Conservation (phyloP, 2,888 invertebrate genomes). For the Drosophila meridionalis region DNA sequence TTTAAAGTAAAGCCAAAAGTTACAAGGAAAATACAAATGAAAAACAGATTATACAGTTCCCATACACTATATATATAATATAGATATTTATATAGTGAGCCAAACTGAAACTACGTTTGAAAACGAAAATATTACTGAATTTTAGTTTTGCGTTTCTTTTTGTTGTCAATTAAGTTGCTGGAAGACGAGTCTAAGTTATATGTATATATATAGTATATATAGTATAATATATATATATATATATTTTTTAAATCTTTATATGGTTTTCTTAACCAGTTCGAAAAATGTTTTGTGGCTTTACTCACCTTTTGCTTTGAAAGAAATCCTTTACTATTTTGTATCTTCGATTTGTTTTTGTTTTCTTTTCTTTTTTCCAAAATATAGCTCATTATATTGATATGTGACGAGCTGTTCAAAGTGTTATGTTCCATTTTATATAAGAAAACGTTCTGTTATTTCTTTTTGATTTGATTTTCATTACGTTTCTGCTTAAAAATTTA, state of each 20-base stretch:
- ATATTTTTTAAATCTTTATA: neutral
- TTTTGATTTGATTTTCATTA: slow-evolving; percentile 1
- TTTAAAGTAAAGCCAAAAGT: slow-evolving; percentile 35
- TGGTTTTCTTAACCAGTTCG: slow-evolving; percentile 22
- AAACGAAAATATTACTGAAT: slow-evolving; percentile 16
- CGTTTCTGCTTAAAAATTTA: slow-evolving; percentile 27
- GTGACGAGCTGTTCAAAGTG: slow-evolving; percentile 63
- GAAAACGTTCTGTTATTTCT: slow-evolving; percentile 48
- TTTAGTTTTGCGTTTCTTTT: slow-evolving; percentile 18
- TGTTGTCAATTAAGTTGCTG: slow-evolving; percentile 74
- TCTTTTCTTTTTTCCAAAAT: slow-evolving; percentile 42
- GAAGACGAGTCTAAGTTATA: slow-evolving; percentile 77
- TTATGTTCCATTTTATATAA: slow-evolving; percentile 43
- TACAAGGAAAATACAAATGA: slow-evolving; percentile 5
- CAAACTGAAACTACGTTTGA: slow-evolving; percentile 6
- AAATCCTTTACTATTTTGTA: slow-evolving; percentile 41
- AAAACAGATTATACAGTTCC: slow-evolving; percentile 1
- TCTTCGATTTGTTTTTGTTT: no score
- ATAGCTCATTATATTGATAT: slow-evolving; percentile 77
- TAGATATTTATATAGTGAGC: slow-evolving; percentile 3
- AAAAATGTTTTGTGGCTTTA: slow-evolving; percentile 50
- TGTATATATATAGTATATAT: slow-evolving; percentile 17
- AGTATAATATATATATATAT: slow-evolving; percentile 3
- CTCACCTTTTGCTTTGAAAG: slow-evolving; percentile 62
- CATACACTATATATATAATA: slow-evolving; percentile 3